Conservation (phyloP, 2,113 vertebrate genomes). For the Calidris pugnax region DNA sequence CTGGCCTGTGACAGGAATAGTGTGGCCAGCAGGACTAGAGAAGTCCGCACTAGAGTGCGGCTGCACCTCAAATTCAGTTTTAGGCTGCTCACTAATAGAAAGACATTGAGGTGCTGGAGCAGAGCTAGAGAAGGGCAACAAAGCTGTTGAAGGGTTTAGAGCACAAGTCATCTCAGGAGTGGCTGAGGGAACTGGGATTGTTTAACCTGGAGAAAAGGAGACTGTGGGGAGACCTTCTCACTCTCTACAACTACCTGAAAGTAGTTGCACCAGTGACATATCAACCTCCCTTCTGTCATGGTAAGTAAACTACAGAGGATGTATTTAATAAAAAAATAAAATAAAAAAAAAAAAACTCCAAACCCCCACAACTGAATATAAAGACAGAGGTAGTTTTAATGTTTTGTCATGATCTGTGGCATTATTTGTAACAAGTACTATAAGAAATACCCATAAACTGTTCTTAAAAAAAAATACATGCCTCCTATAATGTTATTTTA, state of each 20-base stretch:
- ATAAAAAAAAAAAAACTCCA: background rate
- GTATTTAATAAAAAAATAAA: background rate
- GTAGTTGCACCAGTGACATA: background rate
- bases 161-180: background rate
- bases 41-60: background rate
- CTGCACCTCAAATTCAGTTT: background rate
- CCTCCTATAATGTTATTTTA: background rate
- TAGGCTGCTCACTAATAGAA: background rate
- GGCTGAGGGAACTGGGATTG: background rate
- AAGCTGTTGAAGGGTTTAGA: background rate
- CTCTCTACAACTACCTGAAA: background rate
- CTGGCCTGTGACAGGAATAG: too few relatives aligned
- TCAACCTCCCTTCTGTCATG: background rate
- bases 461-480: background rate
- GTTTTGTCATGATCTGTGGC: background rate
- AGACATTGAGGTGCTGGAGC: background rate
- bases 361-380: background rate
- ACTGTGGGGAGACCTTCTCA: background rate
- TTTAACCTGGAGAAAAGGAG: background rate
- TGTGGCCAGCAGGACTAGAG: background rate
- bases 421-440: background rate
- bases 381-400: background rate
- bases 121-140: background rate
- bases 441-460: background rate
- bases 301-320: background rate